Percentiles rank a stretch among this genome's conserved stretches.
phyloP scores from a whole-genome alignment of 1,140 invertebrate genomes.

The Mylabris phalerata region DNA sequence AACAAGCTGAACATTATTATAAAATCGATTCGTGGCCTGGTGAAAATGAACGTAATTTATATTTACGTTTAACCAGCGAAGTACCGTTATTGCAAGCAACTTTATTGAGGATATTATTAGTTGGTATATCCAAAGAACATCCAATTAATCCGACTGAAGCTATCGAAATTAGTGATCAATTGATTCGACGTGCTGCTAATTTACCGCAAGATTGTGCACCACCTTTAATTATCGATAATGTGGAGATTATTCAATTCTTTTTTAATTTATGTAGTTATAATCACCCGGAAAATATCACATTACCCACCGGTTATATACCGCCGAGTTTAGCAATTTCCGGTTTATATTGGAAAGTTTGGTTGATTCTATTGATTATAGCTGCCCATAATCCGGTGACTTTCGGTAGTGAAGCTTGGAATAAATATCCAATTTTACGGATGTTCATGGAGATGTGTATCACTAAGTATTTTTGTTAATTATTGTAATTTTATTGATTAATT shows the following conservation, averaged over 20 bases:
- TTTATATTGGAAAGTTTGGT: conserved; percentile 93
- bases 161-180: conserved; percentile 76
- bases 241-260: conserved; percentile 82
- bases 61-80: conserved; percentile 78
- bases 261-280: conserved; percentile 87
- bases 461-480: conserved; percentile 49
- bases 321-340: conserved; percentile 85
- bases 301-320: conserved; percentile 77
- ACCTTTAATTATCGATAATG: conserved; percentile 67
- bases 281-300: conserved; percentile 85
- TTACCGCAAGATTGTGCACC: conserved; percentile 60
- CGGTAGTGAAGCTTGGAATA: conserved; percentile 79
- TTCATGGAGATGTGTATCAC: conserved; percentile 98
- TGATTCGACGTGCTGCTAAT: conserved; percentile 75
- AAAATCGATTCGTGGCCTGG: conserved; percentile 91
- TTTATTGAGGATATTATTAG: conserved; percentile 69
- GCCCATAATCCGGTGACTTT: conserved; percentile 88
- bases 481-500: too few relatives aligned
- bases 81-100: conserved; percentile 81
- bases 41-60: conserved; percentile 72
- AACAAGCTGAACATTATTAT: conserved; percentile 78
- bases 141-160: conserved; percentile 73
- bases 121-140: conserved; percentile 80
- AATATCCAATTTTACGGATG: conserved; percentile 85
- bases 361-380: conserved; percentile 79